Conservation (phyloP, 2,888 invertebrate species). For the Diarsia mendica region DNA sequence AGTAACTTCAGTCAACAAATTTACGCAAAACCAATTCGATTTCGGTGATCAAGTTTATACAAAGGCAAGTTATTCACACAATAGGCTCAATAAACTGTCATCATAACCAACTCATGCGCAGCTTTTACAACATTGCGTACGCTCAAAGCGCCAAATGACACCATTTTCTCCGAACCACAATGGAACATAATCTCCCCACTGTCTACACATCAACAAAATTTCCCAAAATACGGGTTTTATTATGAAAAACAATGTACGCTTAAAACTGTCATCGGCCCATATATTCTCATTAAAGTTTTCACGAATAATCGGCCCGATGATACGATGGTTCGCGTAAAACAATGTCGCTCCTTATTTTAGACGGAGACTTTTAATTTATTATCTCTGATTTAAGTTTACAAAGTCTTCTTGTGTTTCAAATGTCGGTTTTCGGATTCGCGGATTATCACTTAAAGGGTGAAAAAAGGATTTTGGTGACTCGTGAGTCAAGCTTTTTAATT, state of each 20-base stretch:
- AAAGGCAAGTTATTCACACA: conserved; percentile 39
- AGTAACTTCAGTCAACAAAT: conserved; percentile 7
- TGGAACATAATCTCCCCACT: conserved; percentile 41
- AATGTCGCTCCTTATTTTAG: conserved; percentile 51
- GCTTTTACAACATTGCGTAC: conserved; percentile 37
- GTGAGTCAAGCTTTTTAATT: conserved; percentile 60
- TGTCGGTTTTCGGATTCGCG: conserved; percentile 60
- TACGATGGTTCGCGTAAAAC: conserved; percentile 42
- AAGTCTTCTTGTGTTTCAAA: conserved; percentile 60
- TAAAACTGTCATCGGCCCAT: conserved; percentile 62
- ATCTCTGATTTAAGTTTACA: conserved; percentile 47
- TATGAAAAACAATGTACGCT: conserved; percentile 63
- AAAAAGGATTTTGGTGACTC: conserved; percentile 42
- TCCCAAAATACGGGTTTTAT: conserved; percentile 60
- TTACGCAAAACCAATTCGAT: conserved; percentile 35
- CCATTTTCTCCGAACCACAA: conserved; percentile 46
- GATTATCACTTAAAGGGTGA: conserved; percentile 62
- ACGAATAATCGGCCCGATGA: conserved; percentile 56
- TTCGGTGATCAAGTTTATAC: conserved; percentile 25
- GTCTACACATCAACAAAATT: conserved; percentile 36
- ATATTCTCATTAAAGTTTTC: conserved; percentile 63
- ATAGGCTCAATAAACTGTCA: conserved; percentile 41
- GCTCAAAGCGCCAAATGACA: conserved; percentile 12
- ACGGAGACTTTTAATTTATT: conserved; percentile 59
- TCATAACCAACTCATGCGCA: conserved; percentile 24